phyloP scores from a whole-genome alignment of 2,113 vertebrate genomes.

The Cephalopholis sonnerati region DNA sequence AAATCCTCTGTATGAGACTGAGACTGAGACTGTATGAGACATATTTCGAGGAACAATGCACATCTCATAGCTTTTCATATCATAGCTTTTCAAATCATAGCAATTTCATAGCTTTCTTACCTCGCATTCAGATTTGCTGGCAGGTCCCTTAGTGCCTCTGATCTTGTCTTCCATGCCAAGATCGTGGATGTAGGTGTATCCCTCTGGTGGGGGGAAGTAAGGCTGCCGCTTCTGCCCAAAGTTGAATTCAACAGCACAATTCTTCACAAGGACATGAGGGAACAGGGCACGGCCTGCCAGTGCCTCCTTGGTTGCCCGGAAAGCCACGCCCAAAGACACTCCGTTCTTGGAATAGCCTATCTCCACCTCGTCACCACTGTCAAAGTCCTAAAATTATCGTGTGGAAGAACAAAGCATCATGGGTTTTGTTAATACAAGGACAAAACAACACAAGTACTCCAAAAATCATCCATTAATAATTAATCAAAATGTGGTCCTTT shows the following conservation, averaged over 20 bases:
- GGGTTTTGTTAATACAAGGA: background rate
- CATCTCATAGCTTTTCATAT: no score
- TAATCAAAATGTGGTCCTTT: no score
- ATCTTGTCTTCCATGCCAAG: slow-evolving; percentile 85
- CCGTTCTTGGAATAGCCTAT: slow-evolving; percentile 92
- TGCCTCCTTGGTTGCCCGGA: slow-evolving; percentile 84
- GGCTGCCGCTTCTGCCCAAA: slow-evolving; percentile 90
- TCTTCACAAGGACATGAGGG: slow-evolving; percentile 93
- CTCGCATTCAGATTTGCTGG: slow-evolving; percentile 92
- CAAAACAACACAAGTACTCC: background rate
- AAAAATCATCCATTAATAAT: no score
- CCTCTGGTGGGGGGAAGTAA: slow-evolving; percentile 86
- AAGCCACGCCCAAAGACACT: slow-evolving; percentile 87
- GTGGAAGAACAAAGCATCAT: background rate
- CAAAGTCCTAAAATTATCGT: slow-evolving; percentile 86
- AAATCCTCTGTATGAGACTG: no score
- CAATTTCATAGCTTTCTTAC: no score
- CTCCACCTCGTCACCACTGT: slow-evolving; percentile 88
- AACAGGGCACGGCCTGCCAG: slow-evolving; percentile 89
- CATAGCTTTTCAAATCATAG: no score
- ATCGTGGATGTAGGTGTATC: slow-evolving; percentile 91
- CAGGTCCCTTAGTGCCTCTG: slow-evolving; percentile 88
- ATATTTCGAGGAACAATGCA: no score
- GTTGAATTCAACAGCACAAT: slow-evolving; percentile 94
- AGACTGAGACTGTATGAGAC: no score